Percentiles rank a stretch among this genome's conserved stretches.
phyloP scores from a whole-genome alignment of 1,140 invertebrate species.

The Drosophila lini region DNA sequence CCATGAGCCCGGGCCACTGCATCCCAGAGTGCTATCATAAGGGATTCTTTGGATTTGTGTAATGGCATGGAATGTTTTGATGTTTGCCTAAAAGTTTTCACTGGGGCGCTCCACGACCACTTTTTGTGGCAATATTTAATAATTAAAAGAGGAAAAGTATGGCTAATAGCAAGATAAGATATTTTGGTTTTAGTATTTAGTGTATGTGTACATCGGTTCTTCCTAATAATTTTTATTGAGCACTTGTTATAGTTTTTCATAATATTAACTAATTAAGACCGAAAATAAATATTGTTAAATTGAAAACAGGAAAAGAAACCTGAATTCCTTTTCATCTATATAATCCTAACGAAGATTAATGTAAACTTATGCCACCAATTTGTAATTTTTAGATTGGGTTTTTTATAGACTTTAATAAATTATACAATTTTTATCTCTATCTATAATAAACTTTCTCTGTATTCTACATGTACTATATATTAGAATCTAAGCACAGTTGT shows the following conservation, averaged over 20 bases:
- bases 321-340: not conserved
- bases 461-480: not conserved
- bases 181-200: not conserved
- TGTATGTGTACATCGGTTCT: not conserved
- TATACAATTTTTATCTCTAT: too few species aligned
- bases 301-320: not conserved
- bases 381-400: too few species aligned
- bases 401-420: too few species aligned
- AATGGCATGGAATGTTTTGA: conserved; percentile 79
- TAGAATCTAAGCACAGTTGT: conserved; percentile 25
- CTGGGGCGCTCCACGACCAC: too few species aligned
- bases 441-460: not conserved
- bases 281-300: too few species aligned
- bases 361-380: too few species aligned
- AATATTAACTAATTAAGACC: not conserved
- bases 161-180: not conserved
- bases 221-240: not conserved
- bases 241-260: not conserved
- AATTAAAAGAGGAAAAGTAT: not conserved
- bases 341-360: too few species aligned
- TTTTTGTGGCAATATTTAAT: not conserved
- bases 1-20: conserved; percentile 4
- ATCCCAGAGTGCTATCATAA: conserved; percentile 58
- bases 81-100: conserved; percentile 56
- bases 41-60: conserved; percentile 70